phyloP scores from a whole-genome alignment of 2,113 vertebrate species.

The Morphnarchus princeps region DNA sequence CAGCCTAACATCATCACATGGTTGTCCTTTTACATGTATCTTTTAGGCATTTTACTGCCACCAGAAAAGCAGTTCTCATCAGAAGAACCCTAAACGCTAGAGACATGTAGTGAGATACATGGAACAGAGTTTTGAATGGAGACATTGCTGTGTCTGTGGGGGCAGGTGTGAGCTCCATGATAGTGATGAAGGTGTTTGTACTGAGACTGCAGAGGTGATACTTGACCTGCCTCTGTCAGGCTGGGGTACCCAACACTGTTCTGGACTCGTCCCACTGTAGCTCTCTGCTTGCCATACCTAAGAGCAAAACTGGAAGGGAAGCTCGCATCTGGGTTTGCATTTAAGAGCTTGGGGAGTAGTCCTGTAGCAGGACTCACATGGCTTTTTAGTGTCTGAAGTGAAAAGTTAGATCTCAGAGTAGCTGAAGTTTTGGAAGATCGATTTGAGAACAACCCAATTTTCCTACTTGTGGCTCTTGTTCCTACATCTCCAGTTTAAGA shows the following conservation, averaged over 20 bases:
- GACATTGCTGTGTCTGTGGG: rapidly evolving
- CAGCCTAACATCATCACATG: neutral
- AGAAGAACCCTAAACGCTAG: neutral
- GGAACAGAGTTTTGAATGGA: neutral
- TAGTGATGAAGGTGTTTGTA: rapidly evolving
- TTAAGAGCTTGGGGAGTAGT: neutral
- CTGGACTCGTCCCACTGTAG: neutral
- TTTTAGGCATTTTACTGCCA: neutral
- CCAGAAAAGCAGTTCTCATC: neutral
- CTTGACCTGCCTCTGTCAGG: neutral
- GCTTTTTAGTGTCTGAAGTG: neutral
- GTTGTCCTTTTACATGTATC: neutral
- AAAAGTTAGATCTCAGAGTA: neutral
- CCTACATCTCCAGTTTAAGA: neutral
- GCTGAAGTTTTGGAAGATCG: neutral
- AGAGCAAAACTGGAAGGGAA: neutral
- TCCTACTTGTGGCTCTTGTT: neutral
- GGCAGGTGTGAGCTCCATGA: neutral
- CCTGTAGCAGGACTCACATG: neutral
- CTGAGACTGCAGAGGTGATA: neutral
- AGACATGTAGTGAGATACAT: neutral
- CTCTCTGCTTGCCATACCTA: neutral
- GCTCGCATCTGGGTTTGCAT: neutral
- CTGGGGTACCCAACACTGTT: neutral
- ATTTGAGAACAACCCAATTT: neutral